Conservation (phyloP, 2,888 invertebrate species). For the Xanthia togata region DNA sequence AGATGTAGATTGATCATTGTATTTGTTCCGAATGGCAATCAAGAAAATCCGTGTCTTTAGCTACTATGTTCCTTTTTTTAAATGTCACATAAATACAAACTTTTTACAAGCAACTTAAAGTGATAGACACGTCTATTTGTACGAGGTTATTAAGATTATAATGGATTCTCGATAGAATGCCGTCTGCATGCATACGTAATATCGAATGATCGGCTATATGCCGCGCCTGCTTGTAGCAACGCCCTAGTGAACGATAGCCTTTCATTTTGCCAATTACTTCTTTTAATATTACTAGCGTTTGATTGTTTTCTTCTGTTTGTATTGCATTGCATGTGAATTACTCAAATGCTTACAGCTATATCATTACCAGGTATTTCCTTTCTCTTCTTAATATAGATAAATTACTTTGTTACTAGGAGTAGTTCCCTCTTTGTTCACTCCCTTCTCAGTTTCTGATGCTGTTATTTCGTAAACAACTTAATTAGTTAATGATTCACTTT, state of each 20-base stretch:
- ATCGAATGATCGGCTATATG: constrained; percentile 48
- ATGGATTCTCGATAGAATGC: constrained; percentile 57
- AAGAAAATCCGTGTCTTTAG: constrained; percentile 12
- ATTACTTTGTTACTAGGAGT: constrained; percentile 41
- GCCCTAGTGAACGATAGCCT: constrained; percentile 46
- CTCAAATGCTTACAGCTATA: constrained; percentile 11
- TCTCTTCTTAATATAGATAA: constrained; percentile 45
- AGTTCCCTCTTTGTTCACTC: constrained; percentile 23
- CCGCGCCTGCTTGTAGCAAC: constrained; percentile 26
- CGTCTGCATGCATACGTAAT: constrained; percentile 50
- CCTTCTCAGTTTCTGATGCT: constrained; percentile 12
- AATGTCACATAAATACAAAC: constrained; percentile 41
- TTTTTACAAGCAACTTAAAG: constrained; percentile 52
- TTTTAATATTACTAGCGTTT: constrained; percentile 48
- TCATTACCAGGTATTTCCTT: constrained; percentile 36
- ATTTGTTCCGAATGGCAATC: constrained; percentile 9
- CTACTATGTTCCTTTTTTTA: constrained; percentile 1
- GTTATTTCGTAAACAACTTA: constrained; percentile 17
- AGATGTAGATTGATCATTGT: constrained; percentile 12
- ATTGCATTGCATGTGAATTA: constrained; percentile 23
- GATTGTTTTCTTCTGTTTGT: constrained; percentile 31
- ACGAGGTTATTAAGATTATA: constrained; percentile 55
- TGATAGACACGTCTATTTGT: constrained; percentile 56
- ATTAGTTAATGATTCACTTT: constrained; percentile 11
- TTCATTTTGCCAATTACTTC: constrained; percentile 53